Evolutionary conservation across 2,888 invertebrate genomes (phyloP).

Genomic region (Sarcophaga subvicina): DNA sequence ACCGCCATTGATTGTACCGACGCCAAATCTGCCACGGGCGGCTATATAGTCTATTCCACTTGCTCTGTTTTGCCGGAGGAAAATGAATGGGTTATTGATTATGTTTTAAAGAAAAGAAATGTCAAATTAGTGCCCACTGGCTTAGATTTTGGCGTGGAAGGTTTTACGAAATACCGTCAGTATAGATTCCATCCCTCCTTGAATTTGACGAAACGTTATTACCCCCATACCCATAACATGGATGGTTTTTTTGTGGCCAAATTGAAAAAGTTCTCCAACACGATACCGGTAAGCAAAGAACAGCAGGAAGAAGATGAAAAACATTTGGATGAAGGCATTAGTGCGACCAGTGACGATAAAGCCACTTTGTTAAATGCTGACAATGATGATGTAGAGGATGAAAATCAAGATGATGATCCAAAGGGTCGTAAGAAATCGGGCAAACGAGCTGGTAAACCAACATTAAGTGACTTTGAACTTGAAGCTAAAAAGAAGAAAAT

Average conservation of each 20-base stretch:
- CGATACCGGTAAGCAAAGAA: slow-evolving; percentile 83
- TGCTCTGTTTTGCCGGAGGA: slow-evolving; percentile 99
- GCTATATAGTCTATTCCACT: slow-evolving; percentile 98
- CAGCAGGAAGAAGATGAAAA: slow-evolving; percentile 81
- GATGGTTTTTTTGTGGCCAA: slow-evolving; percentile 99
- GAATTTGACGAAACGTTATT: slow-evolving; percentile 94
- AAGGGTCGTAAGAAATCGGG: slow-evolving; percentile 71
- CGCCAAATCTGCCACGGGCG: slow-evolving; percentile 95
- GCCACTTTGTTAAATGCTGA: slow-evolving; percentile 62
- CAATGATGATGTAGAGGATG: slow-evolving; percentile 66
- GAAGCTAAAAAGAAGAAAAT: slow-evolving; percentile 79
- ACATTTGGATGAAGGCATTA: slow-evolving; percentile 76
- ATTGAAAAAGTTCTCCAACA: slow-evolving; percentile 96
- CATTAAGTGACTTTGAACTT: slow-evolving; percentile 75
- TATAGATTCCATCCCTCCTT: slow-evolving; percentile 94
- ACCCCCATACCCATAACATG: slow-evolving; percentile 99
- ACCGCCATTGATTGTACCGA: slow-evolving; percentile 98
- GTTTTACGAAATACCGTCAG: slow-evolving; percentile 94
- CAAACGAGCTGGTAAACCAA: slow-evolving; percentile 80
- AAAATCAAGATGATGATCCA: slow-evolving; percentile 71
- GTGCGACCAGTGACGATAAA: slow-evolving; percentile 54
- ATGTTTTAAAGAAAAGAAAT: slow-evolving; percentile 94
- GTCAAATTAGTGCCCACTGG: slow-evolving; percentile 97
- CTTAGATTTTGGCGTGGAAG: slow-evolving; percentile 97
- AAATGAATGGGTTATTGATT: slow-evolving; percentile 98